Evolutionary conservation across 2,113 vertebrate species (phyloP), one percentile per base, ranked within the genome.

Genomic region (Phyllostomus hastatus): DNA sequence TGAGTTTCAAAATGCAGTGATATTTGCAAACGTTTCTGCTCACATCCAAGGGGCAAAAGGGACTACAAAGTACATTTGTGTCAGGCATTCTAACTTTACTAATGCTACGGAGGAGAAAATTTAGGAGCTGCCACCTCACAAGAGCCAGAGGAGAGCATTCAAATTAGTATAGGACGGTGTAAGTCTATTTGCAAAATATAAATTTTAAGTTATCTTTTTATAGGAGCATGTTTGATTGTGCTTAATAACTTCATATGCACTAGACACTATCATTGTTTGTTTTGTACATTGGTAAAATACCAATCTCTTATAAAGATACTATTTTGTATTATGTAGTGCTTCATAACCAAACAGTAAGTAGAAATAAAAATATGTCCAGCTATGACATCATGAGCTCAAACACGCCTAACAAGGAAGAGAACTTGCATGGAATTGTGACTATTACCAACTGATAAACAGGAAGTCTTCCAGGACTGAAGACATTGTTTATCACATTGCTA

Each of bases 11-110:
- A 94, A 87, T 46, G 9, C 75, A 70, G 0, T 66, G 31, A 52
- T 26, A 88, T 59, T 72, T 76, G 41, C 52, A 94, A 95, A 95
- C 19, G 52, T 81, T 94, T 88, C 86, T 88, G 61, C 28, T 93
- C 85, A 93, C 88, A 69, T 79, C 73, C 31, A 88, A 88, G 69
- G 81, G 6, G 54, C 43, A 52, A 67, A 79, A 93, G 46, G 66
- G 4, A 73, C 35, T 33, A 90, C 16, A 85, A 69, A 67, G 11
- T 66, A 78, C 41, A 82, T 59, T 84, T 85, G 70, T 75, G 7
- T 35, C 48, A 91, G 33, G 43, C 69, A 86, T 69, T 94, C 79
- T 82, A 66, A 86, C n/a, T 11, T 64, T 10, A 75, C 35, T 61
- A 64, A 79, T 38, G 70, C 33, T 75, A 90, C 16, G 5, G 61